Evolutionary conservation across 2,797 vertebrate species (phyloP).

Genomic region (Pitangus sulphuratus): DNA sequence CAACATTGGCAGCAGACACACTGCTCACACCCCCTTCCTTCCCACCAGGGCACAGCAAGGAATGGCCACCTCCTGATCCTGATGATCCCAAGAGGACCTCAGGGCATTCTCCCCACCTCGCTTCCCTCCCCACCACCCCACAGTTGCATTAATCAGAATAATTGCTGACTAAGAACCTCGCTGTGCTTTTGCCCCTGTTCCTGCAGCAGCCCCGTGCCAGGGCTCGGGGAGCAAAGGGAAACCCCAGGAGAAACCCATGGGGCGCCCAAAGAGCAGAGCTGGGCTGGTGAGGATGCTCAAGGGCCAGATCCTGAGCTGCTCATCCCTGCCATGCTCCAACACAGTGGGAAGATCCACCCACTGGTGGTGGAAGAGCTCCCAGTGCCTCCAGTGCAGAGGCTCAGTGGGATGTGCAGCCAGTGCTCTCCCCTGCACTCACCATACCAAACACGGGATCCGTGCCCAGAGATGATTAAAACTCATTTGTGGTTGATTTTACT

Average conservation of each 20-base stretch:
- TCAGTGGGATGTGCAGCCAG: accelerated
- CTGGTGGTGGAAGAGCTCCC: background rate
- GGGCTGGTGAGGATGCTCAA: background rate
- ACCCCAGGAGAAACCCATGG: background rate
- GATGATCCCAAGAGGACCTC: background rate
- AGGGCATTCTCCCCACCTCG: background rate
- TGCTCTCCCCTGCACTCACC: background rate
- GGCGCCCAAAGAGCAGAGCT: background rate
- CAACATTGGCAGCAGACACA: background rate
- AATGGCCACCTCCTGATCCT: background rate
- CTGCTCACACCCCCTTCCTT: accelerated
- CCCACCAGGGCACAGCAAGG: accelerated
- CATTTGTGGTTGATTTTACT: background rate
- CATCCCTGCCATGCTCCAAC: background rate
- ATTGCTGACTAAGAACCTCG: accelerated
- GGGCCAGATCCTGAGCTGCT: background rate
- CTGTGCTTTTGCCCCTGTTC: accelerated
- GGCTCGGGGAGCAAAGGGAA: background rate
- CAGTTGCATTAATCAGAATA: background rate
- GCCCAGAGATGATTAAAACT: background rate
- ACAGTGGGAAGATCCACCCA: background rate
- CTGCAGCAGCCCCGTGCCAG: background rate
- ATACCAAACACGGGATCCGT: accelerated
- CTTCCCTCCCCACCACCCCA: accelerated
- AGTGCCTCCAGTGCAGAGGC: background rate